Percentiles rank a stretch among this genome's conserved stretches.
Evolutionary conservation across 2,888 invertebrate genomes (phyloP).

Genomic region (Himalopsyche anomala): DNA sequence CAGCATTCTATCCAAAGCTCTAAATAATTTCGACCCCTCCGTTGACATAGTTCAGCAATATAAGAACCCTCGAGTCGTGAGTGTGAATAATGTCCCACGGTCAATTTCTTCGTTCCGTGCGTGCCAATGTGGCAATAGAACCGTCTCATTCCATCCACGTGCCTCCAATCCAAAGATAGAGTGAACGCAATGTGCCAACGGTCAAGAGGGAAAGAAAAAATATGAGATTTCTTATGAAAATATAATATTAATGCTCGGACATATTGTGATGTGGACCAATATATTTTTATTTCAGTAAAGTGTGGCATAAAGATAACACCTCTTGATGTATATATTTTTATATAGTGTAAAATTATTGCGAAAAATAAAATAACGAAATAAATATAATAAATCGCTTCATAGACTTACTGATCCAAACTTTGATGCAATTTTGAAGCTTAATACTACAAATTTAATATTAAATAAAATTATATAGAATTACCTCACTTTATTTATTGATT

Average conservation of each 20-base stretch:
- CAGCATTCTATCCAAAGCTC: not conserved
- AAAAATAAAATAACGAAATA: no score
- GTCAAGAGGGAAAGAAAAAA: not conserved
- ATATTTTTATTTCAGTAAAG: no score
- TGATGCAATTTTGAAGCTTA: no score
- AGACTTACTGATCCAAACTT: no score
- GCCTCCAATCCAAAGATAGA: not conserved
- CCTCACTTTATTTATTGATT: no score
- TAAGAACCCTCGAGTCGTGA: slow-evolving; percentile 5
- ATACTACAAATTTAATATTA: no score
- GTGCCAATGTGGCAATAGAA: not conserved
- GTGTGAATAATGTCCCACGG: slow-evolving; percentile 31
- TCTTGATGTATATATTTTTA: no score
- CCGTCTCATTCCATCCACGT: slow-evolving; percentile 21
- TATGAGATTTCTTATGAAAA: slow-evolving; percentile 19
- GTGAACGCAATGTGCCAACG: slow-evolving; percentile 8
- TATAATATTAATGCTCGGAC: not conserved
- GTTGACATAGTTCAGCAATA: slow-evolving; percentile 4
- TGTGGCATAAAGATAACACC: no score
- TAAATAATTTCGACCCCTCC: not conserved
- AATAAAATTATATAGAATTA: no score
- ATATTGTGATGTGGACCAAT: not conserved
- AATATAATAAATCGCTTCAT: no score
- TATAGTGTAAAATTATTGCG: no score
- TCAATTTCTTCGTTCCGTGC: slow-evolving; percentile 18